phyloP scores from a whole-genome alignment of 2,797 vertebrate genomes.

The Aselliscus stoliczkanus region DNA sequence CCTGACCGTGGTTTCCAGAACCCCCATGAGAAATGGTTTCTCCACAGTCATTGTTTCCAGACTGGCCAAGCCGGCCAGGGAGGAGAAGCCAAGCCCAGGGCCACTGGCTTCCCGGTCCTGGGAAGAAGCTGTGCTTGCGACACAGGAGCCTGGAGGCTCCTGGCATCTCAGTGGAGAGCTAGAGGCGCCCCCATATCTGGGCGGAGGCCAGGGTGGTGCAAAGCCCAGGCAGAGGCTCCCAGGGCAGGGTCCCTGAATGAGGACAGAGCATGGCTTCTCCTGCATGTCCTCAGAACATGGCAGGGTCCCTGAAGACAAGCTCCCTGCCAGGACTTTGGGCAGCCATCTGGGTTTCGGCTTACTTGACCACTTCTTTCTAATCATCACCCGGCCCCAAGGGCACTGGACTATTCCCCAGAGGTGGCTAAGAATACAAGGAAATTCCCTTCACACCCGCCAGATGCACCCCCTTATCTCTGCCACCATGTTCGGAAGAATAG shows the following conservation, averaged over 20 bases:
- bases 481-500: not conserved
- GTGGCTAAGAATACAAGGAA: not conserved
- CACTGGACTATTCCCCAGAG: not conserved
- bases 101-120: not conserved
- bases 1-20: not conserved
- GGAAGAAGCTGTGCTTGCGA: not conserved
- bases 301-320: not conserved
- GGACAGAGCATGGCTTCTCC: not conserved
- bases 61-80: not conserved
- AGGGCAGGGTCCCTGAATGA: not conserved
- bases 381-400: not conserved
- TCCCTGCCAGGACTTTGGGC: not conserved
- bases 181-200: not conserved
- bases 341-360: not conserved
- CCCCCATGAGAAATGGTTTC: conserved; percentile 19
- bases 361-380: not conserved
- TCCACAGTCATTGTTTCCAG: conserved; percentile 13
- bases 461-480: not conserved
- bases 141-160: not conserved
- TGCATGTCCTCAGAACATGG: not conserved
- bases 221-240: not conserved
- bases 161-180: fast-evolving
- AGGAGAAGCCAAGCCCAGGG: not conserved
- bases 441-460: not conserved
- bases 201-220: not conserved